Evolutionary conservation across 2,113 vertebrate species (phyloP).

Genomic region (Malurus melanocephalus): DNA sequence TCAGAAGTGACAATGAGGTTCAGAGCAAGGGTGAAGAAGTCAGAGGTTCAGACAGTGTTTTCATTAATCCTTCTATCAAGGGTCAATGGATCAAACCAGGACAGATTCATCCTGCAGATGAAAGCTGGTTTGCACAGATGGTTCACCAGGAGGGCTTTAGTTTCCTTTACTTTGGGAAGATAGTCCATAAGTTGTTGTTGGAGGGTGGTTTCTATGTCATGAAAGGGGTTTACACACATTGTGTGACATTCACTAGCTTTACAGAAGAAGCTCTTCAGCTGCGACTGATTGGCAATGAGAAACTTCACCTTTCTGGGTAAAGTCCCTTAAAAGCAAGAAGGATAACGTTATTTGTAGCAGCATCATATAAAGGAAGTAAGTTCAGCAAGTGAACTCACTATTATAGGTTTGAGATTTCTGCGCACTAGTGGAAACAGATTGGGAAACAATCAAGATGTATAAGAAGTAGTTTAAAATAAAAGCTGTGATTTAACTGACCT

Average conservation of each 20-base stretch:
- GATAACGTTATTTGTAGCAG: not conserved
- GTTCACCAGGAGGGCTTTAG: not conserved
- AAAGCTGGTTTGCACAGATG: constrained; percentile 16
- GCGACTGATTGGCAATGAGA: not conserved
- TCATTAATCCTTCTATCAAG: constrained; percentile 29
- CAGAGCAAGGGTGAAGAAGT: constrained; percentile 18
- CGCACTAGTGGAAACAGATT: fast-evolving
- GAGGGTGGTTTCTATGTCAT: not conserved
- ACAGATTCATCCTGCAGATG: constrained; percentile 25
- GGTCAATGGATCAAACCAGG: constrained; percentile 22
- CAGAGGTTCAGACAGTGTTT: constrained; percentile 26
- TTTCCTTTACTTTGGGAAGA: constrained; percentile 21
- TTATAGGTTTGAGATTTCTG: not conserved
- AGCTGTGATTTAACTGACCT: not conserved
- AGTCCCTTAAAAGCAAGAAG: not conserved
- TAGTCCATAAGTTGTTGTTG: not conserved
- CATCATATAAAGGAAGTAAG: not conserved
- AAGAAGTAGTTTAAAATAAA: not conserved
- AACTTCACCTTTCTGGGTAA: not conserved
- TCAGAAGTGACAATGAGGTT: constrained; percentile 23
- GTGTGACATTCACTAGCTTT: not conserved
- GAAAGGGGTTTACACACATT: not conserved
- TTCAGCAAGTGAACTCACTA: not conserved
- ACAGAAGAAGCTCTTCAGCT: not conserved
- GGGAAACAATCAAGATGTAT: not conserved